phyloP scores from a whole-genome alignment of 2,888 invertebrate genomes.

The Epinotia bilunana region DNA sequence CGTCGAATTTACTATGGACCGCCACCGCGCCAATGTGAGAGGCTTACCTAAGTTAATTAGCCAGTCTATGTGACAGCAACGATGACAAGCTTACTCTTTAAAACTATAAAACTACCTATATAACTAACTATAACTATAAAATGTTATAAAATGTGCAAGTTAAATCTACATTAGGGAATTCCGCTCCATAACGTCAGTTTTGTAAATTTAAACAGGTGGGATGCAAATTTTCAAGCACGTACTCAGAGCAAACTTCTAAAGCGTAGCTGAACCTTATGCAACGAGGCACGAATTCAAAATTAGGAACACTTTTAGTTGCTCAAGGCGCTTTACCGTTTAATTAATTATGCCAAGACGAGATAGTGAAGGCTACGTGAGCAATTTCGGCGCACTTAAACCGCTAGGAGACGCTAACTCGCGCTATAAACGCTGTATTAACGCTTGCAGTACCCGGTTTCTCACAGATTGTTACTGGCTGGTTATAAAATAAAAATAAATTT shows the following conservation, averaged over 20 bases:
- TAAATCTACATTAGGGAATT: not conserved
- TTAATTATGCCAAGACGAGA: slow-evolving; percentile 57
- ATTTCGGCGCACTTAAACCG: slow-evolving; percentile 52
- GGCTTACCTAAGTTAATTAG: too few relatives aligned
- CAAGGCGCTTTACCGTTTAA: slow-evolving; percentile 51
- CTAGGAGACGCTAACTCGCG: slow-evolving; percentile 47
- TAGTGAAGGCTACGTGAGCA: slow-evolving; percentile 57
- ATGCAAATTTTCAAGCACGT: slow-evolving; percentile 2
- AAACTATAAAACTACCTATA: too few relatives aligned
- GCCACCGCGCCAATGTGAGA: too few relatives aligned
- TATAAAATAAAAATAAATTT: not conserved
- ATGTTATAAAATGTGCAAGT: too few relatives aligned
- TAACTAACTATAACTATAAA: too few relatives aligned
- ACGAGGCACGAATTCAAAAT: slow-evolving; percentile 44
- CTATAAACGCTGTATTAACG: slow-evolving; percentile 55
- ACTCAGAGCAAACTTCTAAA: slow-evolving; percentile 3
- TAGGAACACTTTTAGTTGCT: slow-evolving; percentile 46
- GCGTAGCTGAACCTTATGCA: slow-evolving; percentile 32
- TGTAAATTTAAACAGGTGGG: slow-evolving; percentile 6
- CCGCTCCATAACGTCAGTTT: not conserved
- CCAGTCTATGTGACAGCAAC: too few relatives aligned
- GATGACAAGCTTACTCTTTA: too few relatives aligned
- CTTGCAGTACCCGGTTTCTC: slow-evolving; percentile 52
- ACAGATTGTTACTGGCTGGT: slow-evolving; percentile 40
- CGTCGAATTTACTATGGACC: too few relatives aligned